A percentile compares a stretch with the other conserved stretches of the same genome.
phyloP scores from a whole-genome alignment of 2,113 vertebrate genomes.

The Indicator indicator region DNA sequence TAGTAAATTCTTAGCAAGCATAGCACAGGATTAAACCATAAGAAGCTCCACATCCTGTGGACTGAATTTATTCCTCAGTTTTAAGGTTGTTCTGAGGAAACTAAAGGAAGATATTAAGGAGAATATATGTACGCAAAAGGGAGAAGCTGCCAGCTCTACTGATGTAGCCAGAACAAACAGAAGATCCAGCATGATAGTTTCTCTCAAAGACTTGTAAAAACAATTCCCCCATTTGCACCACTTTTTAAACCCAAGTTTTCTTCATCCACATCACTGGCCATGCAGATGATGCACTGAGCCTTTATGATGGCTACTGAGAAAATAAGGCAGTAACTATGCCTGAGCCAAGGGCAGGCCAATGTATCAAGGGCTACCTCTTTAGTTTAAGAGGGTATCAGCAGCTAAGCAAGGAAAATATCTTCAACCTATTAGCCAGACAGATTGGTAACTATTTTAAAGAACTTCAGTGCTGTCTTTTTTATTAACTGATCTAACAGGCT shows the following conservation, averaged over 20 bases:
- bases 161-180: not conserved
- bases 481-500: not conserved
- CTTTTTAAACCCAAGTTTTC: not conserved
- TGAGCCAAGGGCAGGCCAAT: not conserved
- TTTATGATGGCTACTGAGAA: not conserved
- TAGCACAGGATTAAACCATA: not conserved
- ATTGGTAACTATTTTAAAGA: not conserved
- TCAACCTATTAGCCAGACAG: not conserved
- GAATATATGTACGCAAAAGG: not conserved
- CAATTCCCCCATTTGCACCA: not conserved
- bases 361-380: accelerated
- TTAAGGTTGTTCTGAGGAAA: not conserved
- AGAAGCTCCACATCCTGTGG: not conserved
- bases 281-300: not conserved
- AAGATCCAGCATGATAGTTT: not conserved
- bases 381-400: not conserved
- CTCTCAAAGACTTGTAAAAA: not conserved
- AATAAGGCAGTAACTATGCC: not conserved
- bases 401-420: not conserved
- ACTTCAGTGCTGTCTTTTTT: not conserved
- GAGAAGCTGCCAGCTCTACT: not conserved
- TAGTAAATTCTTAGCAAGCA: not conserved
- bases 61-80: not conserved
- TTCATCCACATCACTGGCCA: not conserved
- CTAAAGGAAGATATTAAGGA: not conserved